Evolutionary conservation across 2,113 vertebrate species (phyloP).

Genomic region (Drymodes brunneopygia): DNA sequence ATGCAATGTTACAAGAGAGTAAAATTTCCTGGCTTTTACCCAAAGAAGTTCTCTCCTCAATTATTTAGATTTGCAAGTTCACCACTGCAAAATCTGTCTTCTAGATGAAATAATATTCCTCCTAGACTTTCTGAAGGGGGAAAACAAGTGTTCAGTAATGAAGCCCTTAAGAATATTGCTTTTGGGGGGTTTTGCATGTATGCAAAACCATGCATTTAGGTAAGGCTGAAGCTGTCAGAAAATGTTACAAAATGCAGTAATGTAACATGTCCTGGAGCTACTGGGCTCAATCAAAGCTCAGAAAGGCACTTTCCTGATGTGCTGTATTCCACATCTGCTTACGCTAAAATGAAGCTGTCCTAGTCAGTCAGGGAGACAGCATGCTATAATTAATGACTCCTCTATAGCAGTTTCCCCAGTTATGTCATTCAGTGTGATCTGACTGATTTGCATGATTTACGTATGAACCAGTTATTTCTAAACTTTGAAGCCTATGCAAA

Average conservation of each 20-base stretch:
- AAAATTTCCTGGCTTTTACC: constrained; percentile 41
- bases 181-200: not conserved
- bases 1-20: not conserved
- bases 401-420: not conserved
- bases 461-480: not conserved
- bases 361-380: not conserved
- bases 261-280: constrained; percentile 11
- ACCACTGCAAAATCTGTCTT: constrained; percentile 40
- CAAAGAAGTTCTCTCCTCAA: constrained; percentile 22
- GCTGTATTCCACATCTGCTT: not conserved
- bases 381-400: not conserved
- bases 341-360: not conserved
- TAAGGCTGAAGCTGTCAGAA: constrained; percentile 44
- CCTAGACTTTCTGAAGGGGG: constrained; percentile 35
- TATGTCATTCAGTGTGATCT: not conserved
- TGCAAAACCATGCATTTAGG: constrained; percentile 28
- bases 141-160: constrained; percentile 45
- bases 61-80: constrained; percentile 60
- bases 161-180: constrained; percentile 39
- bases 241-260: constrained; percentile 1
- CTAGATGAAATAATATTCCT: constrained; percentile 53
- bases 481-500: not conserved
- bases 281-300: not conserved
- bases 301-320: constrained; percentile 39
- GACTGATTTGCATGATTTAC: not conserved